Conservation (phyloP, 2,113 vertebrate species). For the Herpailurus yagouaroundi region DNA sequence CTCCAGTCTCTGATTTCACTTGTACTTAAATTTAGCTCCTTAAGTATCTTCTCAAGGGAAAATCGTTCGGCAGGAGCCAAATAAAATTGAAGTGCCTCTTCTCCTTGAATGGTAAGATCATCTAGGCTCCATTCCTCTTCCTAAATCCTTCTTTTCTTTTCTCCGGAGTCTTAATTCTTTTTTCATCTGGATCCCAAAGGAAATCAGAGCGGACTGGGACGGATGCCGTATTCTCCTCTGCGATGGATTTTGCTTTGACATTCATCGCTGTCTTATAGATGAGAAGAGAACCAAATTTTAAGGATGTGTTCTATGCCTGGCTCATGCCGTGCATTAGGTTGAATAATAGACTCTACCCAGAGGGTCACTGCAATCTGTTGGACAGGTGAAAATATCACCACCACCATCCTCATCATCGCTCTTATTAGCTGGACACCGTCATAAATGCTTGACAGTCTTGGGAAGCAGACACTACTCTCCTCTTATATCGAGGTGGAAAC, state of each 20-base stretch:
- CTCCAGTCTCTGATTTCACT: constrained; percentile 65
- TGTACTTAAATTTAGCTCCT: constrained; percentile 70
- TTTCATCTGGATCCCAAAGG: background rate
- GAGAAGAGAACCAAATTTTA: background rate
- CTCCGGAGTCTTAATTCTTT: background rate
- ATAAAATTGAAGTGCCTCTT: constrained; percentile 43
- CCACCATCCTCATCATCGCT: background rate
- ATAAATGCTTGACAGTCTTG: background rate
- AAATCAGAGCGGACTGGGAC: background rate
- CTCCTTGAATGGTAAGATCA: background rate
- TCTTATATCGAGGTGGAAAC: background rate
- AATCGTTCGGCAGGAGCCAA: constrained; percentile 52
- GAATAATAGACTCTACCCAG: background rate
- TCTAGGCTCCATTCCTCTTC: background rate
- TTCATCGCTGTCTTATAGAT: background rate
- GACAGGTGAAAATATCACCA: background rate
- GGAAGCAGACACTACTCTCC: background rate
- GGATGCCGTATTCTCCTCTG: background rate
- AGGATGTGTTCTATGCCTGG: too few relatives aligned
- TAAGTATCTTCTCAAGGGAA: constrained; percentile 59
- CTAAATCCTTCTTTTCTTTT: constrained; percentile 9
- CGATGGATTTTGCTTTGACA: background rate
- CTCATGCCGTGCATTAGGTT: too few relatives aligned
- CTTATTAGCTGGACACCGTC: fast-evolving
- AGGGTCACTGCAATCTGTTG: background rate